Evolutionary conservation across 1,140 invertebrate species (phyloP).

Genomic region (Camponotus vicinus): DNA sequence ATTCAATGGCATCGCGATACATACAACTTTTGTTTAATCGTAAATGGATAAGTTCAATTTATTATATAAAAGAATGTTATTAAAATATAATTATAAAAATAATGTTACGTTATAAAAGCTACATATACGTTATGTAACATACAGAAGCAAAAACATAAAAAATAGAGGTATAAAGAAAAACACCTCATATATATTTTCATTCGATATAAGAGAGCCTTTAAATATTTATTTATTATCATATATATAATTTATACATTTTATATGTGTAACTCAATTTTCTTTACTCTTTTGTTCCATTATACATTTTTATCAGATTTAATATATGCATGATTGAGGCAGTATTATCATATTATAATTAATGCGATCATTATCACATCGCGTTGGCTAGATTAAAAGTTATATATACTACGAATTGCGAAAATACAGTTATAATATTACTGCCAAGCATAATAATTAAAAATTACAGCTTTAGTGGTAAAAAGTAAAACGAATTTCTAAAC

Average conservation of each 20-base stretch:
- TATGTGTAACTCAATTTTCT: background rate
- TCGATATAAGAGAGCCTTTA: background rate
- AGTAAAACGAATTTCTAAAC: constrained; percentile 27
- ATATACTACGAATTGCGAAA: background rate
- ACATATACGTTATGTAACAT: no score
- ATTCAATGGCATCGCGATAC: background rate
- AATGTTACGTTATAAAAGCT: constrained; percentile 12
- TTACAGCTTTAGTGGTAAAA: constrained; percentile 17
- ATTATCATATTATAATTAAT: constrained; percentile 45
- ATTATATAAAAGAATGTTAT: background rate
- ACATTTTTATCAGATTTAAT: background rate
- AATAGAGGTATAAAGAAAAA: background rate
- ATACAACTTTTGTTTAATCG: constrained; percentile 1
- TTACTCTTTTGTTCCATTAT: background rate
- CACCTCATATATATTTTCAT: background rate
- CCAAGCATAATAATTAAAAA: constrained; percentile 41
- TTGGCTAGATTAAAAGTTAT: constrained; percentile 38
- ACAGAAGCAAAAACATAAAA: constrained; percentile 8
- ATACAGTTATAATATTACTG: constrained; percentile 3
- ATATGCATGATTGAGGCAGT: background rate
- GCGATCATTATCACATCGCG: constrained; percentile 42
- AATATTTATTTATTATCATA: background rate
- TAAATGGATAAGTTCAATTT: background rate
- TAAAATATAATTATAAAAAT: background rate
- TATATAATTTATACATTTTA: background rate